phyloP scores from a whole-genome alignment of 1,140 invertebrate genomes.

The Drosophila prosaltans region DNA sequence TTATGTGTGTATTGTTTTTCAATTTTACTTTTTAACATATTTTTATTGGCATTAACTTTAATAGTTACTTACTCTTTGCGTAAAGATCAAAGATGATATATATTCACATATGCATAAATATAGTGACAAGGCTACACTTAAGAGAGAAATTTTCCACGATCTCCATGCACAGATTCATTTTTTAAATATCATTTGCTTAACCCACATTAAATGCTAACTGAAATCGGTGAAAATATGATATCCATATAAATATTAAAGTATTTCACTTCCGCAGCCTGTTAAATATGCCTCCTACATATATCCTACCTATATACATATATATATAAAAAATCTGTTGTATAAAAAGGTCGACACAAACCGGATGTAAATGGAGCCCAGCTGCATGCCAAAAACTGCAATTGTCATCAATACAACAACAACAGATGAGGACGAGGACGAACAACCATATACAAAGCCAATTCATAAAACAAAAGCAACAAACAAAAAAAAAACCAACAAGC shows the following conservation, averaged over 20 bases:
- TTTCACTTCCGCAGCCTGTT: constrained; percentile 60
- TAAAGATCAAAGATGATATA: too few relatives aligned
- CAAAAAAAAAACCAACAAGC: background rate
- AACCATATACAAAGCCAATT: constrained; percentile 60
- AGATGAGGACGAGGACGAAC: background rate
- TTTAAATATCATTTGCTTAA: constrained; percentile 9
- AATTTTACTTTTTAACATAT: too few relatives aligned
- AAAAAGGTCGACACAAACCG: constrained; percentile 57
- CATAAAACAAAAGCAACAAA: constrained; percentile 63
- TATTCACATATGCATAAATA: too few relatives aligned
- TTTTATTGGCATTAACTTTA: too few relatives aligned
- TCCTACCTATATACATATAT: constrained; percentile 24
- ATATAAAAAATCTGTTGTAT: constrained; percentile 60
- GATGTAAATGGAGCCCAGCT: constrained; percentile 73
- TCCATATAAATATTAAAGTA: constrained; percentile 49
- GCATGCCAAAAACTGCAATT: constrained; percentile 76
- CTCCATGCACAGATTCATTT: too few relatives aligned
- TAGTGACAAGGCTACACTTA: too few relatives aligned
- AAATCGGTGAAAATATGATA: constrained; percentile 36
- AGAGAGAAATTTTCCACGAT: too few relatives aligned
- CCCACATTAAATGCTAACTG: constrained; percentile 18
- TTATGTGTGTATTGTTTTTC: too few relatives aligned
- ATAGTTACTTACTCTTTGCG: too few relatives aligned
- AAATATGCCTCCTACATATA: constrained; percentile 23
- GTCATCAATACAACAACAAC: constrained; percentile 58